phyloP scores from a whole-genome alignment of 2,797 vertebrate species.

The Muscicapa comitata region DNA sequence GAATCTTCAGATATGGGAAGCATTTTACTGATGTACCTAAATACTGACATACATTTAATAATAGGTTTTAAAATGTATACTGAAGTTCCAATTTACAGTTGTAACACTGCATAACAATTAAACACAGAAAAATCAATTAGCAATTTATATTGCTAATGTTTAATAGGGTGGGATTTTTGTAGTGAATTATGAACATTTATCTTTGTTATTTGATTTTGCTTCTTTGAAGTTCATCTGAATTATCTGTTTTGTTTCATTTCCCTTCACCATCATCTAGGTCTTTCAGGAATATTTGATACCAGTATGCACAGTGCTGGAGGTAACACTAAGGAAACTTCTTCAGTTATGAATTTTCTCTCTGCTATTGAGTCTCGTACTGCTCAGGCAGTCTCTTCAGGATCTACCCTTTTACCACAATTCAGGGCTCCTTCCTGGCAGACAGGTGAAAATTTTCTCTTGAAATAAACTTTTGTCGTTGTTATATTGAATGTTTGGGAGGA shows the following conservation, averaged over 20 bases:
- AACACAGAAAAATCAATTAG: background rate
- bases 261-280: slow-evolving; percentile 62
- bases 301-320: slow-evolving; percentile 81
- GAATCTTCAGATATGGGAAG: background rate
- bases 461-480: background rate
- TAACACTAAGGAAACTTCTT: slow-evolving; percentile 92
- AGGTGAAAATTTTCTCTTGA: slow-evolving; percentile 72
- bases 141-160: background rate
- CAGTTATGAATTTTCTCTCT: slow-evolving; percentile 96
- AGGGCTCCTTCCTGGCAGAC: slow-evolving; percentile 92
- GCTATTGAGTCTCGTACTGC: slow-evolving; percentile 90
- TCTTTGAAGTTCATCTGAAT: background rate
- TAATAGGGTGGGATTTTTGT: rapidly evolving
- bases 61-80: background rate
- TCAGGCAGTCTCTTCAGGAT: slow-evolving; percentile 92
- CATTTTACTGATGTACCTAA: background rate
- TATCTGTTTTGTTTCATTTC: slow-evolving; percentile 25
- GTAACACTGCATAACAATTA: background rate
- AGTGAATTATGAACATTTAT: background rate
- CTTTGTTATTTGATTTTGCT: background rate
- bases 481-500: background rate
- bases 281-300: slow-evolving; percentile 87
- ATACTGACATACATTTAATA: background rate
- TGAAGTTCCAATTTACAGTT: background rate
- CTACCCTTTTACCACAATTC: slow-evolving; percentile 91